phyloP scores from a whole-genome alignment of 2,888 invertebrate genomes.

The Mystacides longicornis region DNA sequence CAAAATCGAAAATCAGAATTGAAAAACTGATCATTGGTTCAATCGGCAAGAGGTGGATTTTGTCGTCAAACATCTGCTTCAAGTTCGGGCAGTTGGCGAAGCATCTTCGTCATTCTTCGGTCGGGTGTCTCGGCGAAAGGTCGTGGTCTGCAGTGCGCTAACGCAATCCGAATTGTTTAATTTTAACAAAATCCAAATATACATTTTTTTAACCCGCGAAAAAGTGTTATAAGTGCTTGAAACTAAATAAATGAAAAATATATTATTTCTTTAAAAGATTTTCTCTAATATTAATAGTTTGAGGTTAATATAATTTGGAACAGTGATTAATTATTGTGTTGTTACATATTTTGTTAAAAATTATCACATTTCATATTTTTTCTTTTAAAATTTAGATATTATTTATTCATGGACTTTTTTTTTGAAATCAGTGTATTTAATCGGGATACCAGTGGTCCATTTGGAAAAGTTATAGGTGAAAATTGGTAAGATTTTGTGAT shows the following conservation, averaged over 20 bases:
- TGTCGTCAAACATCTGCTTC: slow-evolving; percentile 15
- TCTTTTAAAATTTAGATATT: too few species aligned
- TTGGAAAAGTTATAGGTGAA: neutral
- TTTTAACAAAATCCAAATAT: neutral
- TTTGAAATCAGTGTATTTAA: neutral
- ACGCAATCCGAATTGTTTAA: neutral
- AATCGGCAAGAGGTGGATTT: too few species aligned
- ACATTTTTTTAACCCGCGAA: too few species aligned
- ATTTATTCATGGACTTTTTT: neutral
- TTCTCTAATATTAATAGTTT: neutral
- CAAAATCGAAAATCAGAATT: too few species aligned
- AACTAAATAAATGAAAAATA: neutral
- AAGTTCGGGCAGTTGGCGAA: slow-evolving; percentile 12
- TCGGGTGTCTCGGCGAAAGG: neutral
- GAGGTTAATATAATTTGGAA: neutral
- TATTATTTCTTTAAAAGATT: neutral
- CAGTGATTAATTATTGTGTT: slow-evolving; percentile 1
- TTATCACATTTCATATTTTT: neutral
- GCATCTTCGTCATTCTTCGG: slow-evolving; percentile 13
- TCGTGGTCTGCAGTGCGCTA: neutral
- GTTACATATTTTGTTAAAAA: neutral
- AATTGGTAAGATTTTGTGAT: neutral
- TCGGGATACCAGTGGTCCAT: neutral
- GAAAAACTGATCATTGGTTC: too few species aligned
- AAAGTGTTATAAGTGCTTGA: neutral